Evolutionary conservation across 2,888 invertebrate species (phyloP), one percentile per base, ranked within the genome.

Genomic region (Parthenolecanium corni): DNA sequence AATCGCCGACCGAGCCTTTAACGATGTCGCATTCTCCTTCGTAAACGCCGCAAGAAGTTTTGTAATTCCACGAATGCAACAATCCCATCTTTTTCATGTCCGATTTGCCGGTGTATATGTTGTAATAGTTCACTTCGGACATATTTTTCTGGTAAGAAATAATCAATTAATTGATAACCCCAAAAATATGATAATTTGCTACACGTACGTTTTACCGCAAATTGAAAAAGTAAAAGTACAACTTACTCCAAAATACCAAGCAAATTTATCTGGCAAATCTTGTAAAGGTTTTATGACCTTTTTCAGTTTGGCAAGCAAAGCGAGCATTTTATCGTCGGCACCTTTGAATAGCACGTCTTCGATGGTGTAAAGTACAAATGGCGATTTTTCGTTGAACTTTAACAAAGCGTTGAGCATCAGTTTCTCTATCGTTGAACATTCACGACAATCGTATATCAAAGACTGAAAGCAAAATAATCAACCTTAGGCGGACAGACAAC

Each of bases 211-310:
- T n/a, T n/a, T n/a, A n/a, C n/a, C n/a, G n/a, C n/a, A n/a, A n/a
- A n/a, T n/a, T n/a, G 31, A 31, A 31, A 6, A 31, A 31, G 31
- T 6, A 18, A 5, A 42, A 18, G 14, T 9, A 42, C 44, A 42
- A 78, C 82, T 80, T 73, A 88, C 88, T 61, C 74, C 75, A 71
- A 83, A 85, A 72, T 93, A 88, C 87, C 91, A 90, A 11, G 86
- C 93, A 73, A 94, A 92, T 70, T 80, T 85, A 36, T 80, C 82
- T 69, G 79, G 85, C 0, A 87, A 87, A 68, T 89, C 79, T 1
- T 75, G 67, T 12, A 80, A 49, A 6, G 20, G 23, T 21, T 18
- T 18, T 12, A 49, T 14, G 49, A 23, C 70, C 67, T 83, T 73
- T 42, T 67, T 66, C 1, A 84, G 67, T 68, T 78, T 72, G 46